Conservation (phyloP, 2,797 vertebrate species). For the Anguilla pacifica region DNA sequence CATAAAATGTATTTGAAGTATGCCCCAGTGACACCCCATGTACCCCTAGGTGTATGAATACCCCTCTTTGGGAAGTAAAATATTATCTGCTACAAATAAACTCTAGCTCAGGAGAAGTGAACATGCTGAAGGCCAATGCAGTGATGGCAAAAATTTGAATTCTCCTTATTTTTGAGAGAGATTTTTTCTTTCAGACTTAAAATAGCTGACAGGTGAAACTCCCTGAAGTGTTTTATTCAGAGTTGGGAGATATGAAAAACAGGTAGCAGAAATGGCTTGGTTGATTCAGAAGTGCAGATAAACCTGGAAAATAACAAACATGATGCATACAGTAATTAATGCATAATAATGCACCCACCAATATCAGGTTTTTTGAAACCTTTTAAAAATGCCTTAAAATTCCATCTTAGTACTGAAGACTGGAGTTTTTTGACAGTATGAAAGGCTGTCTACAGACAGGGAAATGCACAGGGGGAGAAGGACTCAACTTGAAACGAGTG, state of each 20-base stretch:
- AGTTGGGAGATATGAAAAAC: neutral
- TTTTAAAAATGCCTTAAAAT: neutral
- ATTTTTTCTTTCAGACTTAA: neutral
- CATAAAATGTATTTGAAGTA: neutral
- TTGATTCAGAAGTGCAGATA: neutral
- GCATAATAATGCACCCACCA: neutral
- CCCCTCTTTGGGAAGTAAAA: neutral
- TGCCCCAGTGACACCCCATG: neutral
- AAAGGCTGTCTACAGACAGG: neutral
- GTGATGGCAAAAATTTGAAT: neutral
- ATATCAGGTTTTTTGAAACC: neutral
- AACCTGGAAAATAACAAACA: neutral
- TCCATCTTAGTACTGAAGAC: neutral
- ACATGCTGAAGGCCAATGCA: neutral
- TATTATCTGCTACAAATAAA: neutral
- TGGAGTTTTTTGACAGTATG: neutral
- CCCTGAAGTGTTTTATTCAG: neutral
- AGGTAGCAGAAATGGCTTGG: neutral
- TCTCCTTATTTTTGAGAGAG: neutral
- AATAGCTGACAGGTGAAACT: neutral
- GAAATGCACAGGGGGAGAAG: neutral
- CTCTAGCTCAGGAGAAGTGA: neutral
- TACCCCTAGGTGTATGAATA: neutral
- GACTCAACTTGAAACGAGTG: no score
- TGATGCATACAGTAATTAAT: neutral